These are phyloP conservation scores for Argyresthia goedartella DNA, from an alignment of 2,888 invertebrate species.

Conservation along the genomic window DNA sequence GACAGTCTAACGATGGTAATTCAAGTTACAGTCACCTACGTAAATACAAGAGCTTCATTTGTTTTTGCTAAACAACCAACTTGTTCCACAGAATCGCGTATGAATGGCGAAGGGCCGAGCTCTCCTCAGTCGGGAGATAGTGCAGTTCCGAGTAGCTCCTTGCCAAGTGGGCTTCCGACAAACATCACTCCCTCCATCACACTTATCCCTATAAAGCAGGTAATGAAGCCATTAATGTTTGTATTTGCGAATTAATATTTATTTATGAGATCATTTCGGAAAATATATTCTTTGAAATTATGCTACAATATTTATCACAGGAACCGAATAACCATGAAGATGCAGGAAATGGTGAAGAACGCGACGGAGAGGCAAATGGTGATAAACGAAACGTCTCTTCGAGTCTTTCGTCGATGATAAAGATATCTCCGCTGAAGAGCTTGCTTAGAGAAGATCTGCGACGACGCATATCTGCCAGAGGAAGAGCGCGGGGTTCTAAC, in stretches of 20 bases:
- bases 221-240: constrained; percentile 21
- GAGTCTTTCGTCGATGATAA: constrained; percentile 82
- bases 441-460: constrained; percentile 87
- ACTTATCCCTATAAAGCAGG: constrained; percentile 88
- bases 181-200: constrained; percentile 88
- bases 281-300: too few relatives aligned
- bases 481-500: constrained; percentile 66
- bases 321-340: constrained; percentile 48
- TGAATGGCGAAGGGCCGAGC: constrained; percentile 78
- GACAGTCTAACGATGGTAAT: constrained; percentile 51
- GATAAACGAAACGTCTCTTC: constrained; percentile 71
- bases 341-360: constrained; percentile 30
- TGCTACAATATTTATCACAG: constrained; percentile 19
- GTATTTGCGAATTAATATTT: not conserved
- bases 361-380: constrained; percentile 45
- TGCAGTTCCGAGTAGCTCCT: constrained; percentile 81
- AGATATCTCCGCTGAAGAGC: constrained; percentile 88
- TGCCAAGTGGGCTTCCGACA: constrained; percentile 65
- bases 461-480: constrained; percentile 81
- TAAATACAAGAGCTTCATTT: too few relatives aligned
- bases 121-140: constrained; percentile 88
- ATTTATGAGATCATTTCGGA: too few relatives aligned
- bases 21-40: not conserved
- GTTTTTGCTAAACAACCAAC: too few relatives aligned
- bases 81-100: constrained; percentile 45